Conservation (phyloP, 2,113 vertebrate species). For the Tauraco erythrolophus region DNA sequence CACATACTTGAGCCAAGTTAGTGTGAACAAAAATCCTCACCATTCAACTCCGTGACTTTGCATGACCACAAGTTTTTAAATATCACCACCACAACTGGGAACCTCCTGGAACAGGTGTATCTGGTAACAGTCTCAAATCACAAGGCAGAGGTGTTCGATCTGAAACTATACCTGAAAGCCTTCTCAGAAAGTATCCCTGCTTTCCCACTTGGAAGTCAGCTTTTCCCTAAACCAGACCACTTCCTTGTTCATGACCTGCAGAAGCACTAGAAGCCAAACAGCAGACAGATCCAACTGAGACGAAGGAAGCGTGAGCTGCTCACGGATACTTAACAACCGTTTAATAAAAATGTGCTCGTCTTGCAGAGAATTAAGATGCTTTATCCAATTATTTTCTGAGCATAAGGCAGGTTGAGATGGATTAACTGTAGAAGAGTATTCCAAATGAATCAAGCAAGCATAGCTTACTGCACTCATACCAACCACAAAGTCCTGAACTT, state of each 20-base stretch:
- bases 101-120: neutral
- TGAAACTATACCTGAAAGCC: neutral
- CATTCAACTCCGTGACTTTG: neutral
- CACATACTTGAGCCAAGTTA: neutral
- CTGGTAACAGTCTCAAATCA: neutral
- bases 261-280: neutral
- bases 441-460: neutral
- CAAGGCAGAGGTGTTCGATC: neutral
- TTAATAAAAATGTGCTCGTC: neutral
- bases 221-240: neutral
- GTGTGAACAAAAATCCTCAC: neutral
- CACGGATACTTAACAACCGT: neutral
- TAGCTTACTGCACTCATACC: neutral
- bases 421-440: neutral
- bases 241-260: neutral
- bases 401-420: neutral
- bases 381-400: neutral
- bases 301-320: neutral
- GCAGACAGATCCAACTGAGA: neutral
- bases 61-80: accelerated
- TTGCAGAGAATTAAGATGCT: neutral
- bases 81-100: neutral
- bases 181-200: neutral
- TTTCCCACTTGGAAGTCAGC: neutral
- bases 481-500: neutral